Evolutionary conservation across 2,797 vertebrate genomes (phyloP).

Genomic region (Astyanax mexicanus): DNA sequence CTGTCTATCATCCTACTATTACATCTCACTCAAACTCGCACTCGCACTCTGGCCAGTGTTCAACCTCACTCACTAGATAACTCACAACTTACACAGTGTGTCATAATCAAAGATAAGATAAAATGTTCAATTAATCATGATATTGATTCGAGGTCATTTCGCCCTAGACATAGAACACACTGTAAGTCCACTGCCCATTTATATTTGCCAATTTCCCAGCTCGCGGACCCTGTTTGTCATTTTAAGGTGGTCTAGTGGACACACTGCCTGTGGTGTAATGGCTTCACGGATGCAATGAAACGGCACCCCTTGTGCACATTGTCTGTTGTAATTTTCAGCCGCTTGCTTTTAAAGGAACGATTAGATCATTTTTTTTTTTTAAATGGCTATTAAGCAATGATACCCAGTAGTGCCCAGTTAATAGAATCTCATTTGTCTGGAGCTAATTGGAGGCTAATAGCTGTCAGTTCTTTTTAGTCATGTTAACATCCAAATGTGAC

Average conservation of each 20-base stretch:
- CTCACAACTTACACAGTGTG: no score
- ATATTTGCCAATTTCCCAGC: not conserved
- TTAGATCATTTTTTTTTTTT: not conserved
- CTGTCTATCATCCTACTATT: no score
- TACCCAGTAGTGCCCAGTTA: not conserved
- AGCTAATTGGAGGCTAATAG: conserved; percentile 11
- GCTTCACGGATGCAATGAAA: not conserved
- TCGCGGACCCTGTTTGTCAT: not conserved
- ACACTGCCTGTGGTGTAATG: not conserved
- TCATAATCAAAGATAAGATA: no score
- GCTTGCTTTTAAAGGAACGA: not conserved
- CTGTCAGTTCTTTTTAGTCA: conserved; percentile 2
- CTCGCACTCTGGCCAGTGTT: no score
- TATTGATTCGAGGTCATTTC: no score
- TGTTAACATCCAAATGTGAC: not conserved
- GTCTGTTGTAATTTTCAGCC: not conserved
- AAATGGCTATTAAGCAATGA: conserved; percentile 5
- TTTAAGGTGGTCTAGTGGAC: not conserved
- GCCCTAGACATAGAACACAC: no score
- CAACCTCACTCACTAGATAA: no score
- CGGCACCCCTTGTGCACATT: not conserved
- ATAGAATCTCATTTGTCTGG: conserved; percentile 9
- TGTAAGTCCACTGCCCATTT: not conserved
- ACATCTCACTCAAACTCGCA: no score
- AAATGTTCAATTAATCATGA: no score